Conservation (phyloP, 2,113 vertebrate genomes). For the Eira barbara region DNA sequence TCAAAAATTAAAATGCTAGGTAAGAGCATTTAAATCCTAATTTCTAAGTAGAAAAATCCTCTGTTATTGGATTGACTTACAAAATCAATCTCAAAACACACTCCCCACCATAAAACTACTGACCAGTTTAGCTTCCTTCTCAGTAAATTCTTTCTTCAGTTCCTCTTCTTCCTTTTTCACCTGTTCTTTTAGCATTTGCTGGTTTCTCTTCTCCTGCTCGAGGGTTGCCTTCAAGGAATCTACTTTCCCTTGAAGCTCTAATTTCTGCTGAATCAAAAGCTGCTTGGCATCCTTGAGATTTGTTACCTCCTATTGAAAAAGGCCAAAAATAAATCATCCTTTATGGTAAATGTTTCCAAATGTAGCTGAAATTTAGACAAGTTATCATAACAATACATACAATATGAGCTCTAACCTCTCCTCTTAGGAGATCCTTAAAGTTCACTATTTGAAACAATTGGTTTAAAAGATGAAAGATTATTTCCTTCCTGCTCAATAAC, state of each 20-base stretch:
- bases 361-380: background rate
- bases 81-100: background rate
- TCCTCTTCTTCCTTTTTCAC: conserved; percentile 88
- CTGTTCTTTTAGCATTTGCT: conserved; percentile 87
- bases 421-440: background rate
- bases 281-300: conserved; percentile 94
- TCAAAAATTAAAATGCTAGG: conserved; percentile 27
- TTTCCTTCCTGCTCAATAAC: background rate
- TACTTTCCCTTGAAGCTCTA: conserved; percentile 91
- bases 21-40: background rate
- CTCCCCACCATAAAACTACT: conserved; percentile 51
- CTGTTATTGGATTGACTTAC: background rate
- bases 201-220: conserved; percentile 89
- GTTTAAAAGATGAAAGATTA: background rate
- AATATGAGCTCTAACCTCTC: background rate
- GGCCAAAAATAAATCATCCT: background rate
- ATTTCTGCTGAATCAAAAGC: conserved; percentile 95
- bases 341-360: background rate
- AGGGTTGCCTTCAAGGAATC: conserved; percentile 83
- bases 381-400: background rate
- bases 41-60: background rate
- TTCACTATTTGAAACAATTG: conserved; percentile 14
- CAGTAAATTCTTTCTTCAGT: conserved; percentile 84
- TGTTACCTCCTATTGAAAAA: conserved; percentile 86
- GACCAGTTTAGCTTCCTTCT: conserved; percentile 87